These are phyloP conservation scores for Microtus ochrogaster DNA, from an alignment of 2,113 vertebrate genomes.

Conservation along the genomic window DNA sequence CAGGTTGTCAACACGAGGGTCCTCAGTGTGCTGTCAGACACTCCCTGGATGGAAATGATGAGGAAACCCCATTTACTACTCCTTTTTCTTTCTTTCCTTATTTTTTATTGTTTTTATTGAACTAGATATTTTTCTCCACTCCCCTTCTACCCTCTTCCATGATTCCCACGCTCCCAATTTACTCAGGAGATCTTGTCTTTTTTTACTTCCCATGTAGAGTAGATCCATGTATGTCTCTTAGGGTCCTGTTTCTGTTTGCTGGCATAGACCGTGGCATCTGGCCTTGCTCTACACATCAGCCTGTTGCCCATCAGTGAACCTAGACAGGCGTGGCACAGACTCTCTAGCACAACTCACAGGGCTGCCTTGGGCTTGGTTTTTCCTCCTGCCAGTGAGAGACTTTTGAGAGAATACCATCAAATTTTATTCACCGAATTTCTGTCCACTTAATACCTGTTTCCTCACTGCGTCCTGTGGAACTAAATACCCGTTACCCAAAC, in stretches of 20 bases:
- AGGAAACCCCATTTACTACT: not conserved
- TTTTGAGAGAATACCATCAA: not conserved
- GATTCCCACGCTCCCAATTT: too few species aligned
- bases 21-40: rapidly evolving
- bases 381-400: not conserved
- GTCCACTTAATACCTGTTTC: not conserved
- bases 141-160: too few species aligned
- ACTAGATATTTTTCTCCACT: too few species aligned
- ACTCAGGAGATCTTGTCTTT: too few species aligned
- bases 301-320: not conserved
- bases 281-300: not conserved
- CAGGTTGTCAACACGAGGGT: rapidly evolving
- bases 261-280: not conserved
- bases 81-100: too few species aligned
- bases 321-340: not conserved
- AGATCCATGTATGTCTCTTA: too few species aligned
- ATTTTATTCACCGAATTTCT: not conserved
- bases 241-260: not conserved
- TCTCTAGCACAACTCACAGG: not conserved
- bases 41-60: not conserved
- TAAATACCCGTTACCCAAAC: not conserved
- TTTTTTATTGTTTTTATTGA: too few species aligned
- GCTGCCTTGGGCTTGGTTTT: not conserved
- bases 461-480: not conserved
- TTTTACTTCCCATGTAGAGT: too few species aligned